Percentiles rank a stretch among this genome's conserved stretches.
These are phyloP conservation scores for Sebastes baramenuke DNA, from an alignment of 2,797 vertebrate genomes.

Conservation along the genomic window DNA sequence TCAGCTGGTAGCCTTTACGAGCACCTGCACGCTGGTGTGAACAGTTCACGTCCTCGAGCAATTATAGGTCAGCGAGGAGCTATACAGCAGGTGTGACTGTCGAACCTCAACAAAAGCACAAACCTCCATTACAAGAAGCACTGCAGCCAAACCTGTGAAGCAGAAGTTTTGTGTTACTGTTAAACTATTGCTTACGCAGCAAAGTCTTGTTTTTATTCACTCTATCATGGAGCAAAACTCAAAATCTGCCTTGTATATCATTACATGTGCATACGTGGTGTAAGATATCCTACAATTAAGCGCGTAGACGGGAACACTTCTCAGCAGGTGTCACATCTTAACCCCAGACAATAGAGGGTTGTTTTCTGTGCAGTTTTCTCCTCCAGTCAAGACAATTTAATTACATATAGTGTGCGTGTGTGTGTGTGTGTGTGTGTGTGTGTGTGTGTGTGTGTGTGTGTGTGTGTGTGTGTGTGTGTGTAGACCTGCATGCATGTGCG, in stretches of 20 bases:
- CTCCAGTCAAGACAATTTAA: constrained; percentile 26
- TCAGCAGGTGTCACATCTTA: constrained; percentile 41
- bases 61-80: background rate
- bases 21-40: constrained; percentile 33
- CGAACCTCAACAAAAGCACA: background rate
- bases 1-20: constrained; percentile 49
- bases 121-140: background rate
- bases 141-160: background rate
- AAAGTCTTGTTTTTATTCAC: constrained; percentile 28
- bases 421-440: background rate
- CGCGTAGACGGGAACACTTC: constrained; percentile 19
- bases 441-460: background rate
- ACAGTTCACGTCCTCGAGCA: constrained; percentile 25
- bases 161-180: constrained; percentile 15
- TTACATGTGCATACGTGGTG: constrained; percentile 14
- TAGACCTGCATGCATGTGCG: background rate
- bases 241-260: constrained; percentile 9
- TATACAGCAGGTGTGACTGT: constrained; percentile 28
- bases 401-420: background rate
- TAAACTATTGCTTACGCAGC: constrained; percentile 26
- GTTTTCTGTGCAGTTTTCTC: constrained; percentile 38
- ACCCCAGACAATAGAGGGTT: constrained; percentile 41
- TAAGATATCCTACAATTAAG: constrained; percentile 18
- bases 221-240: background rate
- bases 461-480: background rate